A percentile compares a stretch with the other conserved stretches of the same genome.
phyloP scores from a whole-genome alignment of 2,797 vertebrate species.

The Helarctos malayanus region DNA sequence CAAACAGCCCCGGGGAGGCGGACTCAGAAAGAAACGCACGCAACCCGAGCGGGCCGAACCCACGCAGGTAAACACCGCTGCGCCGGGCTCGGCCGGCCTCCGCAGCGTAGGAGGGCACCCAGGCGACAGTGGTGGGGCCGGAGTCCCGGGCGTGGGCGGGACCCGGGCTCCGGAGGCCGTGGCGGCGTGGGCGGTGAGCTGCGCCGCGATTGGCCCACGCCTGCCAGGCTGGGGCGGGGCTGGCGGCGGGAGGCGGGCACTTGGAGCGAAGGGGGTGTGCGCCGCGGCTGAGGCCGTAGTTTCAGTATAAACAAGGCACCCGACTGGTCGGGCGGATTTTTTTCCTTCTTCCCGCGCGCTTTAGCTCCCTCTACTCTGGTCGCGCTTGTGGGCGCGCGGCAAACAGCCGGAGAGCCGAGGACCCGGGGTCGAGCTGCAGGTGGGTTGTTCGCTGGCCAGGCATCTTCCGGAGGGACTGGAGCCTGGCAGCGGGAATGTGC shows the following conservation, averaged over 20 bases:
- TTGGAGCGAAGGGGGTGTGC: slow-evolving; percentile 44
- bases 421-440: slow-evolving; percentile 23
- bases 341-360: slow-evolving; percentile 46
- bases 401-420: neutral
- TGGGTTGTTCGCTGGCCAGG: neutral
- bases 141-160: neutral
- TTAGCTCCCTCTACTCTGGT: neutral
- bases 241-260: neutral
- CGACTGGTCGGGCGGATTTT: slow-evolving; percentile 3
- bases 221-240: neutral
- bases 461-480: neutral
- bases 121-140: neutral
- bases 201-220: slow-evolving; percentile 34
- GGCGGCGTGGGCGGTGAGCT: neutral
- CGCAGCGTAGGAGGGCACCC: neutral
- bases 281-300: neutral
- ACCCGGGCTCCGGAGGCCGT: neutral
- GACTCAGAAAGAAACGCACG: neutral
- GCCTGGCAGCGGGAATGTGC: neutral
- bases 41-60: neutral
- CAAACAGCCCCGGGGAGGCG: slow-evolving; percentile 47
- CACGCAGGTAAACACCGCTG: neutral
- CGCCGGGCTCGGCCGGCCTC: neutral
- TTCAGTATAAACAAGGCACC: slow-evolving; percentile 81
- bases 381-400: neutral